A percentile compares a stretch with the other conserved stretches of the same genome.
phyloP scores from a whole-genome alignment of 2,113 vertebrate species.

The Pedionomus torquatus region DNA sequence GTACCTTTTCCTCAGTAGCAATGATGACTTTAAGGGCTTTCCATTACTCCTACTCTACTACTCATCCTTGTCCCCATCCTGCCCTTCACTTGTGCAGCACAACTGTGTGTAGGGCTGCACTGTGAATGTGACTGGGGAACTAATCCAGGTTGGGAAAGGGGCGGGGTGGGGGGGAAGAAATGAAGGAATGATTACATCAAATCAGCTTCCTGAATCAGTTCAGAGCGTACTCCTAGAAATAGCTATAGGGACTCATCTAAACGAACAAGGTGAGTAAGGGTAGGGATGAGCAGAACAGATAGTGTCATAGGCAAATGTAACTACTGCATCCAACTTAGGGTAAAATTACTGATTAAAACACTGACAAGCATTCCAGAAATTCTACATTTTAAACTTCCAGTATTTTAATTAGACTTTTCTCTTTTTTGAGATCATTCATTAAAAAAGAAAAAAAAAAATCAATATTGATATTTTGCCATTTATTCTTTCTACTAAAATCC shows the following conservation, averaged over 20 bases:
- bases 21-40: neutral
- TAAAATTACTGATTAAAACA: neutral
- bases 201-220: neutral
- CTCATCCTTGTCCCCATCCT: neutral
- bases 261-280: neutral
- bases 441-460: neutral
- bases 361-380: neutral
- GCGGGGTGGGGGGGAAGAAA: neutral
- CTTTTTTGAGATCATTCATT: neutral
- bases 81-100: neutral
- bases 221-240: neutral
- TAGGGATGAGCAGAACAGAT: neutral
- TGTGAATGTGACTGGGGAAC: neutral
- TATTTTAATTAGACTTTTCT: neutral
- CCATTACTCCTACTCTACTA: neutral
- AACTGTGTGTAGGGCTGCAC: neutral
- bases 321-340: neutral
- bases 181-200: slow-evolving; percentile 3
- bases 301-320: neutral
- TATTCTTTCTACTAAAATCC: neutral
- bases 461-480: neutral
- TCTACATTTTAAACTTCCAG: neutral
- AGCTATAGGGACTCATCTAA: neutral
- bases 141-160: neutral
- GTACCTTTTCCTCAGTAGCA: neutral